These are phyloP conservation scores for Fabriciana adippe DNA, from an alignment of 2,888 invertebrate species.

Conservation along the genomic window DNA sequence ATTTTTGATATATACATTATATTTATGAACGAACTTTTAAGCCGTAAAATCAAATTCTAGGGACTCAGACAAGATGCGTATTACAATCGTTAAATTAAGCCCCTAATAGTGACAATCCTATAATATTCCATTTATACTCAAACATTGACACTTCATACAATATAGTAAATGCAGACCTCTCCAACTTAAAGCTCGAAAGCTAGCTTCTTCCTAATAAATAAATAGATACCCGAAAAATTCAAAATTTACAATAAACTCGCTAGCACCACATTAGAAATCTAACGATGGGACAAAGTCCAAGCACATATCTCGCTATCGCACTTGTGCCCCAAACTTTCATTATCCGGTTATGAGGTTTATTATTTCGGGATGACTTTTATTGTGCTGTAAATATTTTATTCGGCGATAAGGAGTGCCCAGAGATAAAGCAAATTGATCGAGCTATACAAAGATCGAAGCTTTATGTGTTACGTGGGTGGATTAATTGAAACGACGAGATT, in stretches of 20 bases:
- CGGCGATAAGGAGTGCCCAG: constrained; percentile 65
- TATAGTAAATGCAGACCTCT: no score
- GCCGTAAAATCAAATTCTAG: no score
- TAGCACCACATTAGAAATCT: constrained; percentile 30
- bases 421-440: constrained; percentile 80
- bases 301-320: constrained; percentile 22
- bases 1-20: no score
- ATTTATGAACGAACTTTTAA: no score
- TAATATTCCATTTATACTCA: no score
- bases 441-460: constrained; percentile 47
- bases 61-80: no score
- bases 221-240: background rate
- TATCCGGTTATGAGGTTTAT: constrained; percentile 73
- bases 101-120: no score
- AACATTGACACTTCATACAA: no score
- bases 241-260: constrained; percentile 26
- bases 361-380: constrained; percentile 75
- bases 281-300: constrained; percentile 26
- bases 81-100: no score
- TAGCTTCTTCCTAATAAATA: no score
- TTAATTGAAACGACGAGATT: constrained; percentile 74
- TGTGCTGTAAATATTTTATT: constrained; percentile 80
- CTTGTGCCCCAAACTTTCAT: constrained; percentile 49
- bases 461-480: constrained; percentile 69
- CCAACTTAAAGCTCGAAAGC: no score